Percentiles rank a stretch among this genome's conserved stretches.
Conservation (phyloP, 2,797 vertebrate genomes). For the Microtus agrestis region DNA sequence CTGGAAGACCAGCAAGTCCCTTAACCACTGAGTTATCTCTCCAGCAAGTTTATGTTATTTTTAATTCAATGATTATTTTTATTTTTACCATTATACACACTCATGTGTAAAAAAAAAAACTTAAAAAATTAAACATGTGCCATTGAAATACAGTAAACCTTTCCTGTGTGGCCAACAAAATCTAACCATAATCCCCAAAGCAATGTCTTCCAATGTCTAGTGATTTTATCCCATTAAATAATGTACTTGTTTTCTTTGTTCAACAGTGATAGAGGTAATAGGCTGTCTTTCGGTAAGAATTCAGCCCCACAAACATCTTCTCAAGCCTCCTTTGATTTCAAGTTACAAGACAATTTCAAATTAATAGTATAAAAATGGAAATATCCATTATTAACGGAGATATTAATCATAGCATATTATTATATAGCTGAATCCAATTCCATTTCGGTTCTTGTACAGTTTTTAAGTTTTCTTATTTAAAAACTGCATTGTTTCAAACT, state of each 20-base stretch:
- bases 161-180: neutral
- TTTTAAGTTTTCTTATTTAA: conserved; percentile 29
- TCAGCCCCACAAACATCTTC: neutral
- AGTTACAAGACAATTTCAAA: conserved; percentile 13
- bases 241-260: neutral
- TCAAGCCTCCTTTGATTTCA: conserved; percentile 22
- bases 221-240: neutral
- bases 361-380: conserved; percentile 33
- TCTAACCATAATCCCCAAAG: neutral
- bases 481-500: neutral
- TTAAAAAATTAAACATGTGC: neutral
- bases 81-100: neutral
- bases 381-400: conserved; percentile 42
- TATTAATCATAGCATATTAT: conserved; percentile 33
- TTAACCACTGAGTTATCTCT: neutral
- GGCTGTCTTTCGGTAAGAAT: neutral
- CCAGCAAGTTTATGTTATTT: no score
- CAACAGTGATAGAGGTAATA: neutral
- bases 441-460: neutral
- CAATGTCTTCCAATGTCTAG: neutral
- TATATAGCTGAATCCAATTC: neutral
- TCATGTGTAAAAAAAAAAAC: neutral
- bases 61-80: conserved; percentile 28
- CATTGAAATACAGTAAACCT: neutral
- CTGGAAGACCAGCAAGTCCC: neutral